Base-by-base conservation (phyloP, 2,797 vertebrate species). In the Aplochiton taeniatus region DNA sequence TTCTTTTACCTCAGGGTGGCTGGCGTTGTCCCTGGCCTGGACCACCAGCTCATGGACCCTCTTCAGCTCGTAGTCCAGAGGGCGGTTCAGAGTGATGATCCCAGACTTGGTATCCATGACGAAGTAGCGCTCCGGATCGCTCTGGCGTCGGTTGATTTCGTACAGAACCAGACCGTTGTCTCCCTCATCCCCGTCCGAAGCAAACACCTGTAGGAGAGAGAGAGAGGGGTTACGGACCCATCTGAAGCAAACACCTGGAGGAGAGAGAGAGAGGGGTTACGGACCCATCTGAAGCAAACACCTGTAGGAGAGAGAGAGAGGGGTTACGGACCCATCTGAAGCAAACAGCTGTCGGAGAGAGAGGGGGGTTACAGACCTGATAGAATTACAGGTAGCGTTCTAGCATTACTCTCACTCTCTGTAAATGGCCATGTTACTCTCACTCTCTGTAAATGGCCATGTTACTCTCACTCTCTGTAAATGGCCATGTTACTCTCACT, bases 31-130 rank as follows among this genome's bases (percentile, higher is more conserved):
- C 65, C 91, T 90, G 6, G 97, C 97, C 85, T 99, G 96, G 18
- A 99, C 95, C 67, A 99, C 96, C 74, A 99, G 87, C 81, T 99
- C 97, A 9, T 99, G 97, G 53, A 98, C 96, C 72, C 94, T 95
- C 66, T 95, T 93, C 14, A 95, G 85, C 80, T 99, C 97, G 4
- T 95, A 99, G 86, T 99, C 97, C 80, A 99, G 80, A 0, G 94
- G 94, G 72, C 94, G 94, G 82, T 96, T 96, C 20, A 99, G 90
- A 14, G 91, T 94, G 81, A 99, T 96, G 61, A 99, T 88, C 6
- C 97, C 97, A 0, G 97, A 95, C 59, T 88, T 93, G 0, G 95
- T 74, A 1, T 99, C 95, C 0, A 99, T 96, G 72, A 93, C 94
- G 63, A 99, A 99, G 77, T 93, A 96, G 18, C 85, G 94, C 0